Conservation (phyloP, 1,140 invertebrate species). For the Macrostomum lignano region DNA sequence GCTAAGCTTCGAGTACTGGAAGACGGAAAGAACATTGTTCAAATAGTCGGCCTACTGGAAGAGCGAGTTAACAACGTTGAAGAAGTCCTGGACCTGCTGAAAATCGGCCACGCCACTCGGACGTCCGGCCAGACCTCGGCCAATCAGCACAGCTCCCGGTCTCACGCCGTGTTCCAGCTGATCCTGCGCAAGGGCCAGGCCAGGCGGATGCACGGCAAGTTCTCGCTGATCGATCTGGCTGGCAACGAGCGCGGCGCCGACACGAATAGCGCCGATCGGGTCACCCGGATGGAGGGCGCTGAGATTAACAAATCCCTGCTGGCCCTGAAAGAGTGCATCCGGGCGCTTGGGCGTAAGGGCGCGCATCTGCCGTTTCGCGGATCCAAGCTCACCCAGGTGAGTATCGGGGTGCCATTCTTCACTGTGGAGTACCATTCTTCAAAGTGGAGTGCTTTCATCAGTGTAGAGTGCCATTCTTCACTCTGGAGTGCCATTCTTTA, state of each 20-base stretch:
- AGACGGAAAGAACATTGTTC: conserved; percentile 58
- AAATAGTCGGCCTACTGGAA: conserved; percentile 71
- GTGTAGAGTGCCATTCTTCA: too few species aligned
- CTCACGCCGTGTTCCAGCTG: conserved; percentile 66
- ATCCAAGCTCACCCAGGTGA: conserved; percentile 79
- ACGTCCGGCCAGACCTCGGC: conserved; percentile 66
- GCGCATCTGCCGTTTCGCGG: conserved; percentile 84
- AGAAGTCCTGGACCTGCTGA: conserved; percentile 58
- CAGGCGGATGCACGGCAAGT: conserved; percentile 52
- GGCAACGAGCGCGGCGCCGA: conserved; percentile 81
- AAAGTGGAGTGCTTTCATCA: too few species aligned
- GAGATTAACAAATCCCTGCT: conserved; percentile 93
- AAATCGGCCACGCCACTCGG: conserved; percentile 34
- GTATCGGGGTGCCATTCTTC: too few species aligned
- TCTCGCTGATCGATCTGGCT: conserved; percentile 56
- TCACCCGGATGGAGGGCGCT: conserved; percentile 85
- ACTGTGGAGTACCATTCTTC: too few species aligned
- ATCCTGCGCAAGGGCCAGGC: conserved; percentile 21
- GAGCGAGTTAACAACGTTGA: conserved; percentile 50
- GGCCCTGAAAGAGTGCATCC: conserved; percentile 70
- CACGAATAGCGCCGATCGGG: conserved; percentile 73
- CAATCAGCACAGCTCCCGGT: conserved; percentile 67
- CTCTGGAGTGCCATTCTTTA: too few species aligned
- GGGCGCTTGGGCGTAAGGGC: conserved; percentile 57
- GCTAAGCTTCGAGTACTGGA: conserved; percentile 69